Evolutionary conservation across 2,113 vertebrate genomes (phyloP), one percentile per base, ranked within the genome.

Genomic region (Sander lucioperca): DNA sequence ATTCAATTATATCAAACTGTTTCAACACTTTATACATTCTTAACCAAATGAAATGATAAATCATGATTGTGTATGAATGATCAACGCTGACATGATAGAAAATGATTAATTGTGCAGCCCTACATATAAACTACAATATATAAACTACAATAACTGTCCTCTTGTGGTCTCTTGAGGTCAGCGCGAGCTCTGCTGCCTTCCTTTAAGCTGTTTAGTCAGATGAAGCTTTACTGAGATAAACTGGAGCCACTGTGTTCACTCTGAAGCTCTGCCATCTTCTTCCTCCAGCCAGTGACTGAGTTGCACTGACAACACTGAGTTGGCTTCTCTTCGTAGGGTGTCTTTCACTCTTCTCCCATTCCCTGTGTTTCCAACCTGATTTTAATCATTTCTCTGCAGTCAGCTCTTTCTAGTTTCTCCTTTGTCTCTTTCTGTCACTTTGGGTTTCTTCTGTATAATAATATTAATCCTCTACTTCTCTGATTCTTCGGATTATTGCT

Each of bases 401-500:
- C 45, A 78, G 30, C 75, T 89, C 70, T 92, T 89, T 85, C 84
- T 89, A 58, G 58, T 90, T 91, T 85, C 79, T 43, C 61, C 58
- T 78, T 83, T 82, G 73, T 90, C 84, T 89, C 30, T 89, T 82
- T 87, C 71, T 90, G 89, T 88, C 89, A 43, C 36, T 94, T 93
- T 92, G 75, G 86, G 54, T 94, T 93, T 89, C 85, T 91, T 90
- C 91, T 93, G 88, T 92, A 86, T 77, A 79, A 90, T 93, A 90
- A 84, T 88, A 91, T 87, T 84, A 82, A 87, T 91, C 89, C 88
- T 91, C 85, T 89, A 91, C 82, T 90, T 94, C 90, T 92, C 90
- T 80, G 86, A 88, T 93, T 94, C 90, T 92, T 90, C 74, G 5
- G 74, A 89, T 94, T 93, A 93, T 90, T 91, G 92, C 92, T 95